Evolutionary conservation across 2,113 vertebrate genomes (phyloP).

Genomic region (Dipodomys spectabilis): DNA sequence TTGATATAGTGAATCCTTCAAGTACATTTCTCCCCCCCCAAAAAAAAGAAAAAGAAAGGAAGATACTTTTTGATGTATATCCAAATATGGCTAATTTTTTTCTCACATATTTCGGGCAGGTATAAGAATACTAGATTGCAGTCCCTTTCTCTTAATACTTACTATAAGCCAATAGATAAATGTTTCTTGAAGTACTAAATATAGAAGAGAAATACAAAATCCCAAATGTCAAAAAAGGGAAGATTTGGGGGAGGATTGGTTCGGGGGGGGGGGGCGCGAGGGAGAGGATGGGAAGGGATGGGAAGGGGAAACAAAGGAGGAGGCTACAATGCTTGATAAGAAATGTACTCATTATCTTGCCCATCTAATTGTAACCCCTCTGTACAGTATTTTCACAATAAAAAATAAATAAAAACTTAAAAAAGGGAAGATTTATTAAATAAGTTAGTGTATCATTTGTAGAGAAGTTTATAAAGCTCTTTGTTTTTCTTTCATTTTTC

Average conservation of each 20-base stretch:
- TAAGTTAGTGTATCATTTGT: constrained; percentile 4
- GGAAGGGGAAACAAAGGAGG: too few relatives aligned
- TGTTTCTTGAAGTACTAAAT: background rate
- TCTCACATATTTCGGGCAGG: background rate
- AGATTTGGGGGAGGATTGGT: too few relatives aligned
- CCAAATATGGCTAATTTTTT: background rate
- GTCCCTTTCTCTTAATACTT: background rate
- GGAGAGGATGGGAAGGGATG: too few relatives aligned
- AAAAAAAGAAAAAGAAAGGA: background rate
- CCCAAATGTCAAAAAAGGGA: background rate
- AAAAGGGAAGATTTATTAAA: background rate
- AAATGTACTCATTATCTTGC: too few relatives aligned
- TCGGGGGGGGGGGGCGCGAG: too few relatives aligned
- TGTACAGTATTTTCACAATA: too few relatives aligned
- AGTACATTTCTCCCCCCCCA: background rate
- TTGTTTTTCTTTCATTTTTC: background rate
- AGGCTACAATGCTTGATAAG: too few relatives aligned
- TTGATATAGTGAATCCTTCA: constrained; percentile 2
- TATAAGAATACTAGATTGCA: background rate
- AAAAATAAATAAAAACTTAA: too few relatives aligned
- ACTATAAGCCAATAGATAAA: background rate
- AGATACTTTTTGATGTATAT: background rate
- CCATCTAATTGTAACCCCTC: too few relatives aligned
- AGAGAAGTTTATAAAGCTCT: background rate
- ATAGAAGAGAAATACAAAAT: background rate